Base-by-base conservation (phyloP, 2,113 vertebrate species). In the Silurus glanis region DNA sequence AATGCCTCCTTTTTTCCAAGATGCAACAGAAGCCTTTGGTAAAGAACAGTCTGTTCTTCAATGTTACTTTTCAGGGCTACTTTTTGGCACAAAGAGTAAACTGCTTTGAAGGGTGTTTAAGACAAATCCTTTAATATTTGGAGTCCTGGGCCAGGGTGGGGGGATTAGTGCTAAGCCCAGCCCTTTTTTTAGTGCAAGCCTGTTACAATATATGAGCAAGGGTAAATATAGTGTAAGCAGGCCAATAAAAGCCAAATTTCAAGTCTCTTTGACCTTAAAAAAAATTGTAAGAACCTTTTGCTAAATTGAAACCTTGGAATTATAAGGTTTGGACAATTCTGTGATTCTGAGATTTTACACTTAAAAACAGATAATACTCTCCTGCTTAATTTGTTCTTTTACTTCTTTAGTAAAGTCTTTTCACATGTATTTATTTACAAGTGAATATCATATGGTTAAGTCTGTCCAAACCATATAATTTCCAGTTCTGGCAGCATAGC, bases 171-270 rank as follows among this genome's bases (percentile, higher is more conserved):
- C 45, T 76, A 58, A 61, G 71, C 56, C 14, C 6, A 72, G 37
- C 66, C 25, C 1, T n/a, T 64, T 64, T 59, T 23, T 47, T 47
- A 47, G 37, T 72, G 16, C 37, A 72, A 21, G 69, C 49, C 28
- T 55, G 2, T 78, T 64, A 75, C 72, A 55, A 78, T 78, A 78
- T 78, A 37, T 55, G 45, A 76, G 3, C 1, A 2, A 21, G 45
- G 74, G 37, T 66, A 66, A 85, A 76, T 78, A 66, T 85, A 85
- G 59, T 23, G 59, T 79, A 66, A 37, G 59, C 9, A 79, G 74
- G 66, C n/a, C 1, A 37, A n/a, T 85, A 51, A 79, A 78, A 67
- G 59, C 17, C 19, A 79, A 56, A 85, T 58, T 80, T 10, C 17
- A 56, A 80, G 75, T 79, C 71, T 28, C 14, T 80, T 9, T 21